These are phyloP conservation scores for Dolomedes plantarius DNA, from an alignment of 2,888 invertebrate species.

Conservation along the genomic window DNA sequence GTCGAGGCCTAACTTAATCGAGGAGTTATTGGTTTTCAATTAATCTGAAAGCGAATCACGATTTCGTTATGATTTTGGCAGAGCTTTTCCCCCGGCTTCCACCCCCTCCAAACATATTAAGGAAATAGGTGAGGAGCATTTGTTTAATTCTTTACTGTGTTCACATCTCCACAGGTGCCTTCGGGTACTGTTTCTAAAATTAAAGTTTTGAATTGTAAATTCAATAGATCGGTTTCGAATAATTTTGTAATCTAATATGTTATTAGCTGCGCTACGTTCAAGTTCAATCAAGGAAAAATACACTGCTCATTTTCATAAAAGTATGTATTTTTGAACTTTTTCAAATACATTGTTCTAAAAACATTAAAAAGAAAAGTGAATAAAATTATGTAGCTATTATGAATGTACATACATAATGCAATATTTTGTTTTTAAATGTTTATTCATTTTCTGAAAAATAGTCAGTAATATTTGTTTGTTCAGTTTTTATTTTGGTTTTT, in stretches of 20 bases:
- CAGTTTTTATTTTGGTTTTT: no score
- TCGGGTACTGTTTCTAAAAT: background rate
- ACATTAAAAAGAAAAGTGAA: no score
- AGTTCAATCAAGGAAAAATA: no score
- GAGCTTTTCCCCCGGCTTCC: background rate
- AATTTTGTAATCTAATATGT: slow-evolving; percentile 5
- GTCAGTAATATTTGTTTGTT: no score
- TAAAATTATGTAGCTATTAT: no score
- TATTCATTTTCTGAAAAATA: no score
- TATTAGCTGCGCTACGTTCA: slow-evolving; percentile 3
- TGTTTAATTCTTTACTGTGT: slow-evolving; percentile 8
- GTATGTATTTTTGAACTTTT: no score
- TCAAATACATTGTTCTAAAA: no score
- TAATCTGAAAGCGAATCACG: slow-evolving; percentile 47
- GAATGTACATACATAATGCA: no score
- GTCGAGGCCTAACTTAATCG: slow-evolving; percentile 36
- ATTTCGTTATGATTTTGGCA: slow-evolving; percentile 18
- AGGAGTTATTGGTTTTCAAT: slow-evolving; percentile 68
- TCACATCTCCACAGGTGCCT: slow-evolving; percentile 40
- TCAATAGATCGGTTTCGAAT: slow-evolving; percentile 3
- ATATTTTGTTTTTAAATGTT: no score
- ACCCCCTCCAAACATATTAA: slow-evolving; percentile 12
- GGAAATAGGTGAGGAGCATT: slow-evolving; percentile 28
- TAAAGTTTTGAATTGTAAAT: slow-evolving; percentile 11
- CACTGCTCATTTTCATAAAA: no score